A percentile compares a stretch with the other conserved stretches of the same genome.
Conservation (phyloP, 2,797 vertebrate species). For the Melanotaenia pygmaea region DNA sequence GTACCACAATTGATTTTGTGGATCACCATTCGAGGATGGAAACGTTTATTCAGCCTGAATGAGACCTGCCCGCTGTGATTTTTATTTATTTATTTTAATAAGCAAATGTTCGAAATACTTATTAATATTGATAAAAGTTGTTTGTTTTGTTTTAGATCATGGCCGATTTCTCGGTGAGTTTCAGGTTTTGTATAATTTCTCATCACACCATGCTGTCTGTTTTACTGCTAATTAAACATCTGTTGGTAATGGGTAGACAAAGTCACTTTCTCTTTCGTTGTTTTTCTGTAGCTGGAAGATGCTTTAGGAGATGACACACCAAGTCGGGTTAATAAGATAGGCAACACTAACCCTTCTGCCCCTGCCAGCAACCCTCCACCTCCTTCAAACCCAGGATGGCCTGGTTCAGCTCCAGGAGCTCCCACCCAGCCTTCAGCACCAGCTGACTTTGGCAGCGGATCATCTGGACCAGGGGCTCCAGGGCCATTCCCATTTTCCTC, state of each 20-base stretch:
- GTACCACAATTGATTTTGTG: conserved; percentile 35
- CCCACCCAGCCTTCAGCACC: conserved; percentile 82
- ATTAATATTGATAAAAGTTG: conserved; percentile 28
- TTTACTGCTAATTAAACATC: neutral
- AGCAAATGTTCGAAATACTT: conserved; percentile 24
- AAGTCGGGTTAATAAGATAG: conserved; percentile 85
- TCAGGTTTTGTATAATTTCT: neutral
- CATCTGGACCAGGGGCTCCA: conserved; percentile 78
- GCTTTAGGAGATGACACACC: conserved; percentile 88
- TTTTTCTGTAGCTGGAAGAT: conserved; percentile 87
- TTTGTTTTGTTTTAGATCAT: conserved; percentile 77
- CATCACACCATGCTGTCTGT: neutral
- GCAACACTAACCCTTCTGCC: conserved; percentile 84
- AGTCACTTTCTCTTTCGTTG: conserved; percentile 13
- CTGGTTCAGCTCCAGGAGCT: conserved; percentile 81
- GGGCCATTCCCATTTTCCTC: conserved; percentile 78
- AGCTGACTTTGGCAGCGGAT: conserved; percentile 59
- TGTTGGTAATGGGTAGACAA: neutral
- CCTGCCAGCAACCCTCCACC: conserved; percentile 63
- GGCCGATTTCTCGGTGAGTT: conserved; percentile 87
- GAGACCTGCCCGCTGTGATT: conserved; percentile 24
- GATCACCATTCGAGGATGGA: conserved; percentile 53
- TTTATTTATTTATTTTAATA: conserved; percentile 4
- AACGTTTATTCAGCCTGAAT: conserved; percentile 68
- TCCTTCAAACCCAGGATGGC: conserved; percentile 82